These are phyloP conservation scores for Glaucopsyche alexis DNA, from an alignment of 2,888 invertebrate genomes.

Conservation along the genomic window DNA sequence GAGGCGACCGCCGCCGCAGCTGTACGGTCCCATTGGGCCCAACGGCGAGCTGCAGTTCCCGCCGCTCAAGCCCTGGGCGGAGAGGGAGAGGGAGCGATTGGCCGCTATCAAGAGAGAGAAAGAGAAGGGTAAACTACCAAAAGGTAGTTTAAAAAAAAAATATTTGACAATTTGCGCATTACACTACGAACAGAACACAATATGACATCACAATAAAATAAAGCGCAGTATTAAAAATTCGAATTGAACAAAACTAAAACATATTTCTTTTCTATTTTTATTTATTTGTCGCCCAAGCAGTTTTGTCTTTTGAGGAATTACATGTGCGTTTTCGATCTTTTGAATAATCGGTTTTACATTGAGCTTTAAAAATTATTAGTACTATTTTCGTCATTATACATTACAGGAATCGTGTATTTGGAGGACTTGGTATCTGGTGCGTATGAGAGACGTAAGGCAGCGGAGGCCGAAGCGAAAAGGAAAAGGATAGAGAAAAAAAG, in stretches of 20 bases:
- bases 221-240: too few species aligned
- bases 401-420: conserved; percentile 69
- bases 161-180: too few species aligned
- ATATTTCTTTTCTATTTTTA: too few species aligned
- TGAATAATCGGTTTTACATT: too few species aligned
- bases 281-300: too few species aligned
- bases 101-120: conserved; percentile 56
- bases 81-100: conserved; percentile 64
- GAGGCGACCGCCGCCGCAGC: conserved; percentile 50
- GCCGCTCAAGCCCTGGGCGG: conserved; percentile 67
- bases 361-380: too few species aligned
- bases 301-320: too few species aligned
- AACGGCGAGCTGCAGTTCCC: conserved; percentile 81
- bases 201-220: too few species aligned
- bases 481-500: conserved; percentile 59
- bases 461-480: conserved; percentile 57
- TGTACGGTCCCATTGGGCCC: conserved; percentile 66
- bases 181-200: too few species aligned
- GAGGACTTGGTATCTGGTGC: conserved; percentile 81
- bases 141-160: conserved; percentile 50
- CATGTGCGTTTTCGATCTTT: too few species aligned
- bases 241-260: too few species aligned
- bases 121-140: conserved; percentile 56
- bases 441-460: conserved; percentile 67
- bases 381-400: background rate